These are phyloP conservation scores for Trisateles emortualis DNA, from an alignment of 2,888 invertebrate species.

Conservation along the genomic window DNA sequence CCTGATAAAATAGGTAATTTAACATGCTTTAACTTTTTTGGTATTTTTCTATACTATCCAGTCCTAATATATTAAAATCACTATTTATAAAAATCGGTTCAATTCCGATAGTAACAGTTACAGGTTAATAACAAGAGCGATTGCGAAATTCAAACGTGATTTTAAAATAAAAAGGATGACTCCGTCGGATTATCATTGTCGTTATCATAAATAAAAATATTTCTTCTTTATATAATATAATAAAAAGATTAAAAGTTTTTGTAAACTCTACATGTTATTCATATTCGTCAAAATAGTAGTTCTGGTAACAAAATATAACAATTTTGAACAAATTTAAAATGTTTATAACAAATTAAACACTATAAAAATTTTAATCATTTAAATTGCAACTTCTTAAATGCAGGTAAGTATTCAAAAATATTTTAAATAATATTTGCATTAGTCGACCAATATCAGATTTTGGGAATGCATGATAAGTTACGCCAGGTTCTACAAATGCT, in stretches of 20 bases:
- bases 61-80: constrained; percentile 22
- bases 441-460: too few relatives aligned
- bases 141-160: constrained; percentile 13
- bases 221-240: constrained; percentile 19
- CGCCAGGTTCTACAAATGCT: too few relatives aligned
- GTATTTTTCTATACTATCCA: constrained; percentile 28
- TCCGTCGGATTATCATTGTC: constrained; percentile 25
- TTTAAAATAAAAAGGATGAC: constrained; percentile 22
- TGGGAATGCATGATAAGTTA: too few relatives aligned
- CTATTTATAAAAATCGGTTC: constrained; percentile 14
- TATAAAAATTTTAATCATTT: constrained; percentile 13
- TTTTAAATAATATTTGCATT: constrained; percentile 24
- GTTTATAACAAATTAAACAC: constrained; percentile 31
- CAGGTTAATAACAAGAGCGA: constrained; percentile 19
- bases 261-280: constrained; percentile 19
- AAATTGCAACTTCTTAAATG: constrained; percentile 15
- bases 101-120: constrained; percentile 30
- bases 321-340: constrained; percentile 32
- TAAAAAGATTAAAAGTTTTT: constrained; percentile 22
- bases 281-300: constrained; percentile 26
- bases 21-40: neutral
- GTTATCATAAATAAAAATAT: constrained; percentile 36
- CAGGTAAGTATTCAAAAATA: constrained; percentile 7
- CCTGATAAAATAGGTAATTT: constrained; percentile 5
- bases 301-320: constrained; percentile 34